Conservation (phyloP, 2,113 vertebrate genomes). For the Poecilia latipinna region DNA sequence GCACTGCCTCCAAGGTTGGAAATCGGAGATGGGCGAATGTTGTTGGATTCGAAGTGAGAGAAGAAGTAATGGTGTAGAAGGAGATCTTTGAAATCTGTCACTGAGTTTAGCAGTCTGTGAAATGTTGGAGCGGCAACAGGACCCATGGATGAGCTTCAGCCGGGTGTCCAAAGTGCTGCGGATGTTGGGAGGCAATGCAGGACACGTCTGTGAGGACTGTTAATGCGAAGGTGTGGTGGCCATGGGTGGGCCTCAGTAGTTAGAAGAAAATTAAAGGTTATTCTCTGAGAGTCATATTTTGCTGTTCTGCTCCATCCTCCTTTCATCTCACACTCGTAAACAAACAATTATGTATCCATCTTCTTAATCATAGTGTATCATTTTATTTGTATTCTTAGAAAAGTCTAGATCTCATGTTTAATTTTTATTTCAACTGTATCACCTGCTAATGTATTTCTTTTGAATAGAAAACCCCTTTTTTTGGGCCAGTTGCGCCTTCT, state of each 20-base stretch:
- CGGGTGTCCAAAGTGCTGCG: constrained; percentile 39
- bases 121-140: constrained; percentile 35
- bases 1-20: constrained; percentile 54
- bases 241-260: background rate
- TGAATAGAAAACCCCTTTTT: no score
- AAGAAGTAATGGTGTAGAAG: constrained; percentile 42
- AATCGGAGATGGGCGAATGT: constrained; percentile 53
- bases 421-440: no score
- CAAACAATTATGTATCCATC: no score
- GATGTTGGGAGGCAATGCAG: constrained; percentile 35
- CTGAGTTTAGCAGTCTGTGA: constrained; percentile 50
- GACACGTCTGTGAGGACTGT: constrained; percentile 28
- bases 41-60: constrained; percentile 58
- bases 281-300: background rate
- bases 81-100: constrained; percentile 49
- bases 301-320: background rate
- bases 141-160: constrained; percentile 13
- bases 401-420: no score
- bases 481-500: no score
- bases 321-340: background rate
- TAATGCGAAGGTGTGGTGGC: background rate
- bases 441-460: no score
- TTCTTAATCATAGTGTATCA: background rate
- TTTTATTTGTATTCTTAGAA: background rate
- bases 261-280: background rate